Evolutionary conservation across 2,113 vertebrate genomes (phyloP), one percentile per base, ranked within the genome.

Genomic region (Salvator merianae): DNA sequence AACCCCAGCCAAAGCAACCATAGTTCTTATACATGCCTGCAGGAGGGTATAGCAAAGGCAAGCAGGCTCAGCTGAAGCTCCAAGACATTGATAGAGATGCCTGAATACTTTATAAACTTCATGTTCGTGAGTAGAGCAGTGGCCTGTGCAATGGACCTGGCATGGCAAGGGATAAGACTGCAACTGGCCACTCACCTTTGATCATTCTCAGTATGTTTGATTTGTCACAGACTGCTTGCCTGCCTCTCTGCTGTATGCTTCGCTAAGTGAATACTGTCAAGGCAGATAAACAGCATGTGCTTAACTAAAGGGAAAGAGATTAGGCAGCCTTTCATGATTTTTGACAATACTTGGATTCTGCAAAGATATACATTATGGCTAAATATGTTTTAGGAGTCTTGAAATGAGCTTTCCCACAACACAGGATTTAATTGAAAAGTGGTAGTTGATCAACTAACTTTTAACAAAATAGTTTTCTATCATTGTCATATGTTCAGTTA

Each of bases 31-130:
- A n/a, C n/a, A n/a, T n/a, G n/a, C n/a, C n/a, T n/a, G n/a, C n/a
- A n/a, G n/a, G n/a, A n/a, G n/a, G n/a, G n/a, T n/a, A n/a, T n/a
- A n/a, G n/a, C n/a, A n/a, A n/a, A n/a, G n/a, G n/a, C n/a, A n/a
- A n/a, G n/a, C n/a, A n/a, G n/a, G n/a, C n/a, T n/a, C n/a, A n/a
- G n/a, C n/a, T n/a, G n/a, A n/a, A n/a, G n/a, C n/a, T n/a, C n/a
- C n/a, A n/a, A n/a, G n/a, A n/a, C n/a, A n/a, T n/a, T 75, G 50
- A 53, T 30, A 47, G 50, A 47, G 30, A 55, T 30, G 20, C 73
- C 30, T 76, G 30, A 55, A 36, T 71, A 87, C 26, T 88, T 84
- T 36, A 1, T 77, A 66, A 70, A n/a, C 75, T 18, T 69, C 32
- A 38, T 86, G 0, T 1, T 30, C 73, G 70, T 86, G 30, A 87